Evolutionary conservation across 2,888 invertebrate species (phyloP), one percentile per base, ranked within the genome.

Genomic region (Limnephilus lunatus): DNA sequence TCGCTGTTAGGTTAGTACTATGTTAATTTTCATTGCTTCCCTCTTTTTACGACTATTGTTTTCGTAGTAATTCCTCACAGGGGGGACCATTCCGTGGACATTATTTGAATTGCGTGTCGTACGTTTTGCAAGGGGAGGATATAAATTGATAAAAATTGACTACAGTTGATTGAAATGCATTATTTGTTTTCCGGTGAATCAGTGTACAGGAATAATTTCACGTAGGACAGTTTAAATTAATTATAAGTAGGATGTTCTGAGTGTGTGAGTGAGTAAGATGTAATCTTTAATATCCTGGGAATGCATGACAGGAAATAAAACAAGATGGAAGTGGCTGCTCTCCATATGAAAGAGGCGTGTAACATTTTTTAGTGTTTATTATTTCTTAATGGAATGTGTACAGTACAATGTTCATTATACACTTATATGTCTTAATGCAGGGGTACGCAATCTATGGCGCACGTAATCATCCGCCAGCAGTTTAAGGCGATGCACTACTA

Each of bases 51-150:
- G 25, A 5, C 19, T 53, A 19, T 19, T 53, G 19, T 53, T 53
- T 53, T 53, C 53, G 19, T 19, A 4, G 25, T 68, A 68, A 68
- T 68, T 68, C 25, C 9, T 68, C 25, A 0, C 9, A n/a, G 68
- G 5, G 7, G 68, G 35, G n/a, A n/a, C 25, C 25, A 68, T 68
- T n/a, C 25, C n/a, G 9, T 68, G 68, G 68, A 1, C 68, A 68
- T 68, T 68, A 68, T 68, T 68, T 68, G 68, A 68, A 68, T 68
- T n/a, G 68, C 68, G 68, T 68, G 68, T 68, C 68, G n/a, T n/a
- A 68, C 9, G 68, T 25, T 68, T 68, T 68, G 68, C 68, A 68
- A 68, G 68, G 68, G 68, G 68, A n/a, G 68, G 25, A 68, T 25
- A 9, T 68, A 68, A n/a, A 68, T 68, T 68, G n/a, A 68, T 68